phyloP scores from a whole-genome alignment of 2,888 invertebrate species.

The Zygogramma bicolorata region DNA sequence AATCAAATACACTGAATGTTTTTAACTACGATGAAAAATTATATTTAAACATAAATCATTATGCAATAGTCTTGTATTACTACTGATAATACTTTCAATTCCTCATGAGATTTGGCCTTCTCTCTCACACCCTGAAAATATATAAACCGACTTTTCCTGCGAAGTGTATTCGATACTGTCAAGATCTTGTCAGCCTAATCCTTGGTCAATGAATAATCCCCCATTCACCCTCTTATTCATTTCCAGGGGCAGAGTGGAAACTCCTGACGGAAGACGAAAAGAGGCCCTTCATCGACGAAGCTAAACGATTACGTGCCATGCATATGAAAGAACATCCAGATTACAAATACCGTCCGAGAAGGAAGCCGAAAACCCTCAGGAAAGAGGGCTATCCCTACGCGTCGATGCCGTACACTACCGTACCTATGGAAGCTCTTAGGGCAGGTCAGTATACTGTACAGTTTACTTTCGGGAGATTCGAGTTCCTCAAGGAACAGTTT shows the following conservation, averaged over 20 bases:
- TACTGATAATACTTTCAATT: too few species aligned
- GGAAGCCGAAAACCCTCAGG: conserved; percentile 89
- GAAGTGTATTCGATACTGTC: not conserved
- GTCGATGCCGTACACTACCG: conserved; percentile 92
- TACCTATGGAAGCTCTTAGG: conserved; percentile 89
- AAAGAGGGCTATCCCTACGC: conserved; percentile 94
- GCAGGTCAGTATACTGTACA: conserved; percentile 75
- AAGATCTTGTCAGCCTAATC: not conserved
- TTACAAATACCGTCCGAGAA: conserved; percentile 91
- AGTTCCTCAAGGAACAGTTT: not conserved
- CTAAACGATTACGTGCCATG: conserved; percentile 91
- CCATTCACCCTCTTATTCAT: conserved; percentile 12
- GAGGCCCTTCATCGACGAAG: conserved; percentile 97
- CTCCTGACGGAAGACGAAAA: conserved; percentile 93
- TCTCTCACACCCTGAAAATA: too few species aligned
- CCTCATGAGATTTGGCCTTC: too few species aligned
- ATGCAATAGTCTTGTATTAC: too few species aligned
- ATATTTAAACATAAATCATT: too few species aligned
- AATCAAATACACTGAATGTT: too few species aligned
- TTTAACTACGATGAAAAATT: too few species aligned
- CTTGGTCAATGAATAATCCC: not conserved
- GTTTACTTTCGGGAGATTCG: not conserved
- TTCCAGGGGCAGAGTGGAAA: conserved; percentile 95
- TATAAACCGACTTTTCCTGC: not conserved
- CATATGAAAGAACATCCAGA: conserved; percentile 97